Percentiles rank a stretch among this genome's conserved stretches.
These are phyloP conservation scores for Sebastes variabilis DNA, from an alignment of 2,797 vertebrate genomes.

Conservation along the genomic window DNA sequence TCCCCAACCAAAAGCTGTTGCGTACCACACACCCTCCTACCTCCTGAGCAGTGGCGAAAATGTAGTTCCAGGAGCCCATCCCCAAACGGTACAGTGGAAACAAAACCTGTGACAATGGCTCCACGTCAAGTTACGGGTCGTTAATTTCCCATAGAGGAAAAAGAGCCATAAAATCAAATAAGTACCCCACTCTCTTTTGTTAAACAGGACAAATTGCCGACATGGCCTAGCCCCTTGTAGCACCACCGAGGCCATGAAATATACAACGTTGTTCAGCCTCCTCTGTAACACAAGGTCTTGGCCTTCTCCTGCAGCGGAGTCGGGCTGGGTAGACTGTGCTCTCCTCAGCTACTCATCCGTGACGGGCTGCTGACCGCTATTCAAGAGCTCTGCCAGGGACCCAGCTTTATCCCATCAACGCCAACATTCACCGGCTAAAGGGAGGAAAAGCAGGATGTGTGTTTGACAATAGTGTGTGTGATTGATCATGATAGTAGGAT, in stretches of 20 bases:
- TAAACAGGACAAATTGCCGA: constrained; percentile 12
- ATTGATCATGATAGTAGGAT: constrained; percentile 56
- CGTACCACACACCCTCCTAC: background rate
- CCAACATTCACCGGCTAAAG: constrained; percentile 38
- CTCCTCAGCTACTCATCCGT: constrained; percentile 26
- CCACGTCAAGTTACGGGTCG: background rate
- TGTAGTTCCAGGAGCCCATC: background rate
- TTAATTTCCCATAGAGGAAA: background rate
- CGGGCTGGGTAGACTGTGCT: background rate
- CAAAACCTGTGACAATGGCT: background rate
- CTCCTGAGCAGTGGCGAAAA: background rate
- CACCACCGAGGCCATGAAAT: background rate
- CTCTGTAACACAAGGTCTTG: background rate
- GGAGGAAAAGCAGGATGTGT: constrained; percentile 16
- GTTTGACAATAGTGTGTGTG: constrained; percentile 33
- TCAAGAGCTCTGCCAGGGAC: constrained; percentile 22
- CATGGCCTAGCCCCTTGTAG: background rate
- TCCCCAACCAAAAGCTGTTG: background rate
- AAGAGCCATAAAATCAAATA: background rate
- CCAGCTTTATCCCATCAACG: constrained; percentile 38
- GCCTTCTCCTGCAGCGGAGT: constrained; percentile 2
- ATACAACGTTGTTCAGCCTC: constrained; percentile 6
- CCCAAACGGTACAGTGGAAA: background rate
- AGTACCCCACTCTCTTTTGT: background rate
- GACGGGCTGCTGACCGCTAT: constrained; percentile 16